Evolutionary conservation across 2,113 vertebrate species (phyloP).

Genomic region (Ardeotis arabs): DNA sequence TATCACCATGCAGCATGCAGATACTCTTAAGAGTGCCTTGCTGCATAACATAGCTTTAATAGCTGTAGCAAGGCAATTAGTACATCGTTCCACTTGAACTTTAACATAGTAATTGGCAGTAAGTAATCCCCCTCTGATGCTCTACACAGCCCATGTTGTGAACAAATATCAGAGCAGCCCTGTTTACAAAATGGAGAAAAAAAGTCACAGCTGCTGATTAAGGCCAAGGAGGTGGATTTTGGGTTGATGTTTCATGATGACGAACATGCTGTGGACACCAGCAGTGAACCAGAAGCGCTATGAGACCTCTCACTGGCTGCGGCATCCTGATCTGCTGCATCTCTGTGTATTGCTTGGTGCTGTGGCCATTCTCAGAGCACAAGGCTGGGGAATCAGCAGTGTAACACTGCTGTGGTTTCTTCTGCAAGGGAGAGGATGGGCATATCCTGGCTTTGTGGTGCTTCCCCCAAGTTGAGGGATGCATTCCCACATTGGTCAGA

Average conservation of each 20-base stretch:
- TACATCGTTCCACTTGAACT: slow-evolving; percentile 58
- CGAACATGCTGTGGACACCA: not conserved
- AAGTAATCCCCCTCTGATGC: slow-evolving; percentile 17
- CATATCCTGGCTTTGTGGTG: not conserved
- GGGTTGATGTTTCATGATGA: not conserved
- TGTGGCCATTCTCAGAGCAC: fast-evolving
- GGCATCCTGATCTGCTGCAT: not conserved
- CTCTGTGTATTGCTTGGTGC: not conserved
- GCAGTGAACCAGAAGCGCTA: not conserved
- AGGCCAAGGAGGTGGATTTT: not conserved
- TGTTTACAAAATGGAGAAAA: not conserved
- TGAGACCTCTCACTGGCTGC: not conserved
- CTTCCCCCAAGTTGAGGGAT: not conserved
- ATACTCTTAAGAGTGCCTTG: slow-evolving; percentile 29
- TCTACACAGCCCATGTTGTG: not conserved
- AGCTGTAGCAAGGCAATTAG: slow-evolving; percentile 65
- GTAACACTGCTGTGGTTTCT: not conserved
- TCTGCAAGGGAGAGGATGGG: not conserved
- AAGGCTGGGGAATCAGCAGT: fast-evolving
- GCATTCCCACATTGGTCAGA: fast-evolving
- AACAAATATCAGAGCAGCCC: not conserved
- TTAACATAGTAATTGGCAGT: slow-evolving; percentile 37
- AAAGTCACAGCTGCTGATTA: not conserved
- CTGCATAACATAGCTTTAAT: slow-evolving; percentile 56
- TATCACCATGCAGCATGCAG: not conserved